phyloP scores from a whole-genome alignment of 2,113 vertebrate genomes.

The Hydrochoerus hydrochaeris region DNA sequence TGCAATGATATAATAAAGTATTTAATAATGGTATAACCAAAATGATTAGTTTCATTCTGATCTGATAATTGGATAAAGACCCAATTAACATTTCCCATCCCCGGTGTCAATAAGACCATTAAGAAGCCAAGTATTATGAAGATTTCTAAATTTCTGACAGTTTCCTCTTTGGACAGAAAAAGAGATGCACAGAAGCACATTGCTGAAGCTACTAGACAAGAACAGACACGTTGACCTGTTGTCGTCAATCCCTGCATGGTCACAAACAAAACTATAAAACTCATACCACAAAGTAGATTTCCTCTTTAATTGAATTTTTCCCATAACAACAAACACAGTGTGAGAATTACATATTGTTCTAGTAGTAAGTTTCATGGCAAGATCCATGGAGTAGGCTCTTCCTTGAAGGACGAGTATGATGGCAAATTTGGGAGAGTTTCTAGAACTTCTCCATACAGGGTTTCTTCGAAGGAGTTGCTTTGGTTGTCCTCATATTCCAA shows the following conservation, averaged over 20 bases:
- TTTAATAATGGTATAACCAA: not conserved
- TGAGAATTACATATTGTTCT: not conserved
- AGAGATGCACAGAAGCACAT: not conserved
- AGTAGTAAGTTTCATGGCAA: not conserved
- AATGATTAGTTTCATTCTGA: conserved; percentile 32
- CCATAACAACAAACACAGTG: not conserved
- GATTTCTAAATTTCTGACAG: not conserved
- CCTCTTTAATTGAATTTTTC: not conserved
- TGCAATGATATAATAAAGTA: not conserved
- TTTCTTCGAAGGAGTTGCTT: not conserved
- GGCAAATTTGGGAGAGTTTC: not conserved
- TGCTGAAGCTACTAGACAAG: not conserved
- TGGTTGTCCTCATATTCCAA: not conserved
- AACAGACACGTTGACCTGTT: not conserved
- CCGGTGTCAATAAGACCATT: conserved; percentile 11
- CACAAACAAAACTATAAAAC: not conserved
- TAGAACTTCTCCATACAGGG: not conserved
- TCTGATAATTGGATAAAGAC: not conserved
- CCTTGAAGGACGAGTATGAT: not conserved
- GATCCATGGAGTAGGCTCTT: not conserved
- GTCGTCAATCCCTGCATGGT: not conserved
- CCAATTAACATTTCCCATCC: conserved; percentile 51
- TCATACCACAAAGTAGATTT: not conserved
- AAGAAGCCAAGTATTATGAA: not conserved
- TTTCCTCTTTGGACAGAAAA: conserved; percentile 5